Conservation (phyloP, 2,888 invertebrate species). For the Lepetodrilus schrolli region DNA sequence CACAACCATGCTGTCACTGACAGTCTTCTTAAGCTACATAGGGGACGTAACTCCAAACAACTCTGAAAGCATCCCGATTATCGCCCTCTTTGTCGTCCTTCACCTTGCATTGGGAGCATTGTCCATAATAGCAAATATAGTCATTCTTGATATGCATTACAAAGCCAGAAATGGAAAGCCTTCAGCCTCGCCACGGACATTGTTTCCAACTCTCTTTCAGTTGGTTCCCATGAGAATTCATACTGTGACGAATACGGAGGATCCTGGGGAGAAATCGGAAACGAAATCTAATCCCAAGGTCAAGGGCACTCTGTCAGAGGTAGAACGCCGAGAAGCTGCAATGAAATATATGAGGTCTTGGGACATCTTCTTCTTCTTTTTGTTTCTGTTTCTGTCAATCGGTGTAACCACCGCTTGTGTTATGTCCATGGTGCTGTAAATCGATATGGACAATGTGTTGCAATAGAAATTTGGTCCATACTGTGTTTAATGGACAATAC, state of each 20-base stretch:
- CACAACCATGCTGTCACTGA: constrained; percentile 20
- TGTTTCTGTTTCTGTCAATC: not conserved
- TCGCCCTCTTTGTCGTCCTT: constrained; percentile 13
- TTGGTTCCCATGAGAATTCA: too few relatives aligned
- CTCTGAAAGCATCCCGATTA: constrained; percentile 9
- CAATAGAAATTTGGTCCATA: too few relatives aligned
- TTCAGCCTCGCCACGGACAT: not conserved
- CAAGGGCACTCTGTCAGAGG: not conserved
- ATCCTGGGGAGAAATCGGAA: not conserved
- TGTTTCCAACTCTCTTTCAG: too few relatives aligned
- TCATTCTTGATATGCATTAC: not conserved
- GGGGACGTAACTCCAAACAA: constrained; percentile 13
- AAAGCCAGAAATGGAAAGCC: not conserved
- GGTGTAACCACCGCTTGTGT: not conserved
- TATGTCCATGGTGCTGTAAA: not conserved
- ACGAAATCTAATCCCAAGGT: not conserved
- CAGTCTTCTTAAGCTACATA: constrained; percentile 18
- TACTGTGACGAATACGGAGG: not conserved
- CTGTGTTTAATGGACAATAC: too few relatives aligned
- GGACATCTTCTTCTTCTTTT: not conserved
- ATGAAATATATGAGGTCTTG: not conserved
- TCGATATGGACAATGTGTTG: too few relatives aligned
- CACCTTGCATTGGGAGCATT: constrained; percentile 1
- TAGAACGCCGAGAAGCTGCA: not conserved
- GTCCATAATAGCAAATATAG: not conserved